Evolutionary conservation across 2,113 vertebrate species (phyloP), one percentile per base, ranked within the genome.

Genomic region (Sisor rabdophorus): DNA sequence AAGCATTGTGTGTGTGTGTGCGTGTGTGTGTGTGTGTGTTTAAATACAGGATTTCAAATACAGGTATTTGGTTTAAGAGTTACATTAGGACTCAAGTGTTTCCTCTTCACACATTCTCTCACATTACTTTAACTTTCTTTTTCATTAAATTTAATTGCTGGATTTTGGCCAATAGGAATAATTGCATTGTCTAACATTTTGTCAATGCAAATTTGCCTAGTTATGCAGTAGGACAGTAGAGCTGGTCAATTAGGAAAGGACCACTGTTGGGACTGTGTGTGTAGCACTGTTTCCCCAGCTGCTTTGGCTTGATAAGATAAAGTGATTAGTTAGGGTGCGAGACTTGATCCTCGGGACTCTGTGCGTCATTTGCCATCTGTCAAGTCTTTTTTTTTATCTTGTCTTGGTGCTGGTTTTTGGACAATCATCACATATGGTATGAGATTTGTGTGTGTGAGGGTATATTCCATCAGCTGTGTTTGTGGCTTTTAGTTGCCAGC

Each of bases 121-220:
- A 26, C 63, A 48, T 10, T 60, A 67, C 22, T 58, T 56, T 54
- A 20, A 20, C 11, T 26, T 20, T 79, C n/a, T 76, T 75, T 73
- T 47, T 79, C 65, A 79, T 84, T 59, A 50, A 80, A 72, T 85
- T 85, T 86, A 84, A 87, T 87, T 86, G 68, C 75, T 82, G 59
- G 76, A 82, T 68, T 84, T 82, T 86, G 88, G 80, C 15, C 52
- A 71, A 11, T 11, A 20, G 44, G 9, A 17, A 10, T 9, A 30
- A 15, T 15, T 2, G 28, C 6, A 30, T 6, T 32, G 26, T 28
- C 9, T 11, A 4, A 4, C 17, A 32, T 44, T n/a, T 13, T 60
- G 7, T 2, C 58, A 61, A 30, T 48, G 12, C 22, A 36, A 36
- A 36, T 7, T 36, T 36, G 7, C 32, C 32, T 36, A 4, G 3